Conservation (phyloP, 2,797 vertebrate genomes). For the Heterohyrax brucei region DNA sequence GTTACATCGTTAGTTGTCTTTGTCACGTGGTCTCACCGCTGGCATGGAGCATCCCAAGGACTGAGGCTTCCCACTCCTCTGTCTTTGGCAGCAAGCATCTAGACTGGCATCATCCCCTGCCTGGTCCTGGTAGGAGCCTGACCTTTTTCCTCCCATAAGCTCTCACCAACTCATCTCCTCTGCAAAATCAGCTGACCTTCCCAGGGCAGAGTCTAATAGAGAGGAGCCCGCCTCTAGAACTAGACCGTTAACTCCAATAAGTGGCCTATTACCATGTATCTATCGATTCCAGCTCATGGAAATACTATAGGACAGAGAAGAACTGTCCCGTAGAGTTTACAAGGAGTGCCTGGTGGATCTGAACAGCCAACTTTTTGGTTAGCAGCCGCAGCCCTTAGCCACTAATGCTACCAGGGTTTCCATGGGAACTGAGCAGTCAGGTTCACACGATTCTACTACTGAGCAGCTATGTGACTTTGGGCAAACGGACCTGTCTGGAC, state of each 20-base stretch:
- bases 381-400: too few species aligned
- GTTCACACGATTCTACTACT: background rate
- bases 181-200: constrained; percentile 7
- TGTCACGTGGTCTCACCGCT: background rate
- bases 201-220: background rate
- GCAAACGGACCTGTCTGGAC: background rate
- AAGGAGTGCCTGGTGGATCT: too few species aligned
- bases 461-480: background rate
- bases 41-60: too few species aligned
- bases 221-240: background rate
- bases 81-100: background rate
- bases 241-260: background rate
- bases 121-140: background rate
- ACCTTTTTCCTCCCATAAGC: background rate
- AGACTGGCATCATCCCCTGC: background rate
- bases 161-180: background rate
- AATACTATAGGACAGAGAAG: too few species aligned
- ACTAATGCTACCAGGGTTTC: too few species aligned
- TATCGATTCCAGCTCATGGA: too few species aligned
- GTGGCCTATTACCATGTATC: too few species aligned
- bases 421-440: too few species aligned
- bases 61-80: background rate
- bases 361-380: too few species aligned
- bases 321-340: too few species aligned
- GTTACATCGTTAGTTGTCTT: background rate